Evolutionary conservation across 2,888 invertebrate species (phyloP).

Genomic region (Mythimna ferrago): DNA sequence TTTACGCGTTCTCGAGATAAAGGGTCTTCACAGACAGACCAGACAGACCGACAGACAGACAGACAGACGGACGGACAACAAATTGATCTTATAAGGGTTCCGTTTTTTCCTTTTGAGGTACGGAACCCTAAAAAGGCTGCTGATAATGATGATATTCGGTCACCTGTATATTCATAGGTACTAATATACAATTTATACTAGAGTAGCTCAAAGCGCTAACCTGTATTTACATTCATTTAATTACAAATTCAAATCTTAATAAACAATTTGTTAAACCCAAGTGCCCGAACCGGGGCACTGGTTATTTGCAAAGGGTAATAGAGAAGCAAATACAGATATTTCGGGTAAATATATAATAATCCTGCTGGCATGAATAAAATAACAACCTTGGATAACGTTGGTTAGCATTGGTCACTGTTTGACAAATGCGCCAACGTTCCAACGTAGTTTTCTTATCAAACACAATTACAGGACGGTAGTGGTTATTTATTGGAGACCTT

Average conservation of each 20-base stretch:
- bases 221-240: background rate
- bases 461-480: constrained; percentile 31
- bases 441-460: constrained; percentile 33
- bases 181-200: background rate
- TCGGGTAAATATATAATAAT: constrained; percentile 43
- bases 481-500: constrained; percentile 26
- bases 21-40: too few species aligned
- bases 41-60: too few species aligned
- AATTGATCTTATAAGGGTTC: too few species aligned
- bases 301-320: constrained; percentile 40
- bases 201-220: background rate
- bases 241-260: constrained; percentile 39
- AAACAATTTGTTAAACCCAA: constrained; percentile 45
- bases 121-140: too few species aligned
- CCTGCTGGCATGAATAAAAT: constrained; percentile 44
- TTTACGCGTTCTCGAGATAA: too few species aligned
- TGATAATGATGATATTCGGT: too few species aligned
- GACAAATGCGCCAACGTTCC: constrained; percentile 40
- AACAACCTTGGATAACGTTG: constrained; percentile 31
- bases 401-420: constrained; percentile 35
- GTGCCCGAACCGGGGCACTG: constrained; percentile 1
- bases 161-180: background rate
- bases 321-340: constrained; percentile 38
- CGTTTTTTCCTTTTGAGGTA: too few species aligned
- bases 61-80: too few species aligned